These are phyloP conservation scores for Apis dorsata DNA, from an alignment of 1,140 invertebrate species.

Conservation along the genomic window DNA sequence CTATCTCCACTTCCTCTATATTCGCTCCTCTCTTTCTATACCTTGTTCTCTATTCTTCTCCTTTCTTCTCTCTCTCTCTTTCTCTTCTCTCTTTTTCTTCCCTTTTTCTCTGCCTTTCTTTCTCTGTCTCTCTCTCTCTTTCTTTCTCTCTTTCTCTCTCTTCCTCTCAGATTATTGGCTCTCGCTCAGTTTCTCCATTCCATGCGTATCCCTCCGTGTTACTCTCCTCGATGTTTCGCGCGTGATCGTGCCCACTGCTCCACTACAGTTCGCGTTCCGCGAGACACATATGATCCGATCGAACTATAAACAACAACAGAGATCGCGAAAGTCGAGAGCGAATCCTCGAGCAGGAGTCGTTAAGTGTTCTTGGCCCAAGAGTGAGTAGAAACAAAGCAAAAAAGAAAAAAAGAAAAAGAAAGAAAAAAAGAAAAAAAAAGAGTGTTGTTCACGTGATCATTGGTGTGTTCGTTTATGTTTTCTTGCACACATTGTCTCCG, in stretches of 20 bases:
- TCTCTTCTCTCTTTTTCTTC: background rate
- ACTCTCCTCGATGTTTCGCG: background rate
- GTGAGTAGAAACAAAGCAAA: conserved; percentile 49
- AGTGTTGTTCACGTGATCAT: conserved; percentile 52
- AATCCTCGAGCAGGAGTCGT: conserved; percentile 40
- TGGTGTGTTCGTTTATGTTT: conserved; percentile 11
- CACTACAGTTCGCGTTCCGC: conserved; percentile 5
- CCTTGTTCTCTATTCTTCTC: background rate
- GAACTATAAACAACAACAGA: conserved; percentile 45
- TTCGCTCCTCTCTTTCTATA: background rate
- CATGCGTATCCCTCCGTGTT: background rate
- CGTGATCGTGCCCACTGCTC: background rate
- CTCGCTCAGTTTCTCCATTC: background rate
- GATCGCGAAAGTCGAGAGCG: conserved; percentile 2
- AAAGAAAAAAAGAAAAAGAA: too few relatives aligned
- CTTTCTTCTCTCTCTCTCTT: background rate
- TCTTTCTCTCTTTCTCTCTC: background rate
- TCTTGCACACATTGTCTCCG: background rate
- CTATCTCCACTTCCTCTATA: background rate
- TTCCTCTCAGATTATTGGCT: conserved; percentile 2
- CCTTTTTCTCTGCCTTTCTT: background rate
- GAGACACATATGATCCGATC: conserved; percentile 4
- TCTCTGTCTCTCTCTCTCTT: background rate
- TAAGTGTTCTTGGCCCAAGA: conserved; percentile 52
- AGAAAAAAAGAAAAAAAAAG: too few relatives aligned